These are phyloP conservation scores for Corticium candelabrum DNA, from an alignment of 37 sponge, comb jelly and placozoan genomes.

Conservation along the genomic window DNA sequence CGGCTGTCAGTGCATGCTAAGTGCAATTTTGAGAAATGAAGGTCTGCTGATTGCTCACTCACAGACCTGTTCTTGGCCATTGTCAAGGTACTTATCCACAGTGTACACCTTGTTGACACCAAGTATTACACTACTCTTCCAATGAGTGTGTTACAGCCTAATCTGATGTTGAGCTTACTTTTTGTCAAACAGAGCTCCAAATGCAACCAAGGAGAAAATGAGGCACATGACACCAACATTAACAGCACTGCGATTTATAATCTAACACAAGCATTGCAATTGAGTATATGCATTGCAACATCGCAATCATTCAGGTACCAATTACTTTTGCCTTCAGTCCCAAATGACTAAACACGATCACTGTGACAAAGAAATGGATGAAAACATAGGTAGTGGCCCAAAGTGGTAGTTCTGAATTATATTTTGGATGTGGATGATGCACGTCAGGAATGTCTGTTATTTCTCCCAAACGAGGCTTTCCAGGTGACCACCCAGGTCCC, in stretches of 20 bases:
- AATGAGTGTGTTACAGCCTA: too few species aligned
- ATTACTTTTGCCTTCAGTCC: conserved; percentile 1
- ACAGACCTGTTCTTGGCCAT: too few species aligned
- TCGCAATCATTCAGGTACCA: background rate
- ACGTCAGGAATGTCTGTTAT: conserved; percentile 27
- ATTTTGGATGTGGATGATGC: conserved; percentile 23
- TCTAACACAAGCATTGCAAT: background rate
- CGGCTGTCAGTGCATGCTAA: too few species aligned
- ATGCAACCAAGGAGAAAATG: background rate
- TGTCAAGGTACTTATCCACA: too few species aligned
- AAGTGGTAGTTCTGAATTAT: conserved; percentile 22
- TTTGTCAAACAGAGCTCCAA: background rate
- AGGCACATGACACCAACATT: background rate
- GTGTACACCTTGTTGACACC: too few species aligned
- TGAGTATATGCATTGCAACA: background rate
- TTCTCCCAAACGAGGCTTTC: conserved; percentile 68
- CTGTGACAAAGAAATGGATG: conserved; percentile 39
- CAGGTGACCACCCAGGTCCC: conserved; percentile 88
- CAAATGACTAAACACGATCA: conserved; percentile 25
- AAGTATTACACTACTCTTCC: too few species aligned
- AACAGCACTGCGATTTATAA: background rate
- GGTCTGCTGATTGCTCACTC: too few species aligned
- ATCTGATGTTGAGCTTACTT: background rate
- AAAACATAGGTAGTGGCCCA: conserved; percentile 52
- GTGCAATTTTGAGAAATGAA: too few species aligned